Percentiles rank a stretch among this genome's conserved stretches.
phyloP scores from a whole-genome alignment of 1,140 invertebrate genomes.

The Drosophila willistoni region DNA sequence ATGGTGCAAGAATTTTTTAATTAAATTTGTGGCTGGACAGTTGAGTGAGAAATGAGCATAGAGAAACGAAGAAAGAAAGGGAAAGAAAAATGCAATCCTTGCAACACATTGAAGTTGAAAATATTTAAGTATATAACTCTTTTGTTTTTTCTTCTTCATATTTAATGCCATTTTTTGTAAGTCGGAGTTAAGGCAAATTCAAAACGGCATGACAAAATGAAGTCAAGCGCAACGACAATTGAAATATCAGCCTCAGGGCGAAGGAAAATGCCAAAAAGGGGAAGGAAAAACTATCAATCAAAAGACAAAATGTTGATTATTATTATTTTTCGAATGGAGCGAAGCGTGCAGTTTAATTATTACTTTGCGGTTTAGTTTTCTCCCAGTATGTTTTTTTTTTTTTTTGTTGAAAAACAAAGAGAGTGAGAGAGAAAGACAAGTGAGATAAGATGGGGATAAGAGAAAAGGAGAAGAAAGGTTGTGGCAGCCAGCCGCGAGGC shows the following conservation, averaged over 20 bases:
- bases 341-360: constrained; percentile 72
- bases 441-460: constrained; percentile 29
- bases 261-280: neutral
- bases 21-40: constrained; percentile 78
- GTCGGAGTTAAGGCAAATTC: constrained; percentile 48
- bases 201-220: constrained; percentile 68
- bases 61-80: constrained; percentile 21
- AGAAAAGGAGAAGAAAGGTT: neutral
- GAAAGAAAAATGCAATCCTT: constrained; percentile 22
- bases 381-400: neutral
- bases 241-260: constrained; percentile 54
- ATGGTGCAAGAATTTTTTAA: constrained; percentile 79
- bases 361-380: constrained; percentile 58
- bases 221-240: constrained; percentile 69
- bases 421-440: neutral
- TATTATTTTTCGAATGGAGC: constrained; percentile 48
- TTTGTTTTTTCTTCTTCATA: constrained; percentile 17
- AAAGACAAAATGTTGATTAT: constrained; percentile 72
- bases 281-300: constrained; percentile 77
- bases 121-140: constrained; percentile 46
- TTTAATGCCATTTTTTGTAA: constrained; percentile 72
- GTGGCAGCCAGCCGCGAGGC: neutral
- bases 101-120: constrained; percentile 13
- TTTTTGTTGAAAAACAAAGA: neutral
- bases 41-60: constrained; percentile 71